Evolutionary conservation across 2,888 invertebrate species (phyloP).

Genomic region (Eulithis testata): DNA sequence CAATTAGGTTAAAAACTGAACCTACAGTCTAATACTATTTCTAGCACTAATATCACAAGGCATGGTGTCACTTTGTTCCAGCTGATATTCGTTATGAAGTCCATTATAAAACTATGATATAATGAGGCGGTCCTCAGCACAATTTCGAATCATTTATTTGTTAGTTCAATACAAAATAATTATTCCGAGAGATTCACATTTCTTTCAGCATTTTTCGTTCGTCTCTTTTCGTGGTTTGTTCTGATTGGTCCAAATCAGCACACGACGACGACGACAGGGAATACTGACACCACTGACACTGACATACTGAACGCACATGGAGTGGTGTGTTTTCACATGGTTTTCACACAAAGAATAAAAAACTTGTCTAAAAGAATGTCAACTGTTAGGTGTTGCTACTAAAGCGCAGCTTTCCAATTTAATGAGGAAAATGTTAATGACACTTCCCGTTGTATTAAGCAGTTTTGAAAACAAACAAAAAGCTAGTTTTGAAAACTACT

Average conservation of each 20-base stretch:
- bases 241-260: constrained; percentile 84
- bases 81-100: constrained; percentile 80
- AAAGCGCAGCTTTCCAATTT: too few relatives aligned
- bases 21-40: constrained; percentile 88
- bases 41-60: constrained; percentile 87
- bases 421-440: too few relatives aligned
- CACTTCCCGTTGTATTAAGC: too few relatives aligned
- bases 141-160: constrained; percentile 59
- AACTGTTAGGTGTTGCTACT: too few relatives aligned
- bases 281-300: too few relatives aligned
- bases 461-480: too few relatives aligned
- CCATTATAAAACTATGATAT: constrained; percentile 74
- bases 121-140: constrained; percentile 59
- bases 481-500: too few relatives aligned
- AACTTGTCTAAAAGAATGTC: too few relatives aligned
- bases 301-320: too few relatives aligned
- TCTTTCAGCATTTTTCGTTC: constrained; percentile 73
- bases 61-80: constrained; percentile 88
- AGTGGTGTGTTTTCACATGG: too few relatives aligned
- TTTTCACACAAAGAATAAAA: too few relatives aligned
- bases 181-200: constrained; percentile 67
- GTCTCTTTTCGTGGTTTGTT: constrained; percentile 82
- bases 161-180: constrained; percentile 69
- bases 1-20: constrained; percentile 53
- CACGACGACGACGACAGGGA: too few relatives aligned